These are phyloP conservation scores for Centroberyx gerrardi DNA, from an alignment of 2,797 vertebrate species.

Conservation along the genomic window DNA sequence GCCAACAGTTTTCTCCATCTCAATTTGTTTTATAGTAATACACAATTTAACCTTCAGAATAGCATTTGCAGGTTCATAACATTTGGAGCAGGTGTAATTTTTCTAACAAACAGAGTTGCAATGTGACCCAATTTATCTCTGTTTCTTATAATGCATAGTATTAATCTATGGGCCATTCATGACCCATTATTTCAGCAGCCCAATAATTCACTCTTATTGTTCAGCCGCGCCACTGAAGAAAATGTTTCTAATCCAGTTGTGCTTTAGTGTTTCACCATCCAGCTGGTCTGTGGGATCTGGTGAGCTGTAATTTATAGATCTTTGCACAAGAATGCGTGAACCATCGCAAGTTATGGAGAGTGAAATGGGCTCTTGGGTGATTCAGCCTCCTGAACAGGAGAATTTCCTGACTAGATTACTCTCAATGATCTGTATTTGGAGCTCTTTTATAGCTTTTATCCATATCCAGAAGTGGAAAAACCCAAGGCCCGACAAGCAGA, in stretches of 20 bases:
- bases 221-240: constrained; percentile 67
- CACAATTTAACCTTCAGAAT: constrained; percentile 89
- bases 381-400: constrained; percentile 55
- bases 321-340: constrained; percentile 68
- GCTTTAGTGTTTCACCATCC: constrained; percentile 57
- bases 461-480: constrained; percentile 19
- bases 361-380: constrained; percentile 70
- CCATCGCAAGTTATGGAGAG: constrained; percentile 75
- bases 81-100: constrained; percentile 89
- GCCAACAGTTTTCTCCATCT: constrained; percentile 83
- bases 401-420: constrained; percentile 59
- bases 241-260: constrained; percentile 76
- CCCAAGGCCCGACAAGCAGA: not conserved
- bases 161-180: constrained; percentile 87
- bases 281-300: constrained; percentile 60
- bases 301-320: constrained; percentile 62
- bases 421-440: constrained; percentile 42
- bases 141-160: constrained; percentile 86
- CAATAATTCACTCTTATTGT: constrained; percentile 86
- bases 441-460: constrained; percentile 18
- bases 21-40: constrained; percentile 90
- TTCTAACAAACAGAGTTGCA: constrained; percentile 88
- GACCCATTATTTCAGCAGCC: constrained; percentile 80
- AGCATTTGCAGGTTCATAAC: constrained; percentile 90
- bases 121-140: constrained; percentile 89